These are phyloP conservation scores for Beroe forskalii DNA, from an alignment of 37 sponge, comb jelly and placozoan species.

Conservation along the genomic window DNA sequence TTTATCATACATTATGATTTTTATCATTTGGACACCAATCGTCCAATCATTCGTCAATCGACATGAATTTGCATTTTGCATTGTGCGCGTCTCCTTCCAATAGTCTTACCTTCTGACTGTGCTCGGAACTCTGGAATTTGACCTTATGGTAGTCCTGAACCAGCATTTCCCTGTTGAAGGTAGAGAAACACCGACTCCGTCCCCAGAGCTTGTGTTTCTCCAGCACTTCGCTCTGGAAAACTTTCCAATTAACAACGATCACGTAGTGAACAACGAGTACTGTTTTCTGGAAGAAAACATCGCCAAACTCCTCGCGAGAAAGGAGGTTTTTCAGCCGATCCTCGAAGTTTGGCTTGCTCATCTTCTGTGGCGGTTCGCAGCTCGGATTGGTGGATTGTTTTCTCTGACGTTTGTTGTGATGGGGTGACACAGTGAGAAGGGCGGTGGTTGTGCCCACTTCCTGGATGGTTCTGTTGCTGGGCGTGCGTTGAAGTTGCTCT, in stretches of 20 bases:
- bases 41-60: too few relatives aligned
- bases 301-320: neutral
- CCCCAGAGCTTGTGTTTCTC: constrained; percentile 18
- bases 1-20: too few relatives aligned
- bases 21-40: too few relatives aligned
- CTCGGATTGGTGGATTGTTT: too few relatives aligned
- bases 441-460: too few relatives aligned
- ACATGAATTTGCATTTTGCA: too few relatives aligned
- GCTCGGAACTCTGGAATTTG: constrained; percentile 19
- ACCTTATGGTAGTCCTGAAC: constrained; percentile 31
- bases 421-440: too few relatives aligned
- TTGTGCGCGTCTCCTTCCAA: too few relatives aligned
- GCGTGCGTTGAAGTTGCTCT: too few relatives aligned
- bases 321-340: neutral
- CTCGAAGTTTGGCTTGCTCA: neutral
- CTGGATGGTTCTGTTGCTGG: too few relatives aligned
- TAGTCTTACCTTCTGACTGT: neutral
- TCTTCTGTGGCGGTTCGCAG: constrained; percentile 3
- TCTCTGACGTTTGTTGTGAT: too few relatives aligned
- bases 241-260: constrained; percentile 48
- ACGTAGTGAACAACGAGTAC: constrained; percentile 29
- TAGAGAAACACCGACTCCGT: constrained; percentile 4
- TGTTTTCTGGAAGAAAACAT: neutral
- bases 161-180: constrained; percentile 27
- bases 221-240: constrained; percentile 27